Base-by-base conservation (phyloP, 2,797 vertebrate species). In the Crocodylus rhombifer region DNA sequence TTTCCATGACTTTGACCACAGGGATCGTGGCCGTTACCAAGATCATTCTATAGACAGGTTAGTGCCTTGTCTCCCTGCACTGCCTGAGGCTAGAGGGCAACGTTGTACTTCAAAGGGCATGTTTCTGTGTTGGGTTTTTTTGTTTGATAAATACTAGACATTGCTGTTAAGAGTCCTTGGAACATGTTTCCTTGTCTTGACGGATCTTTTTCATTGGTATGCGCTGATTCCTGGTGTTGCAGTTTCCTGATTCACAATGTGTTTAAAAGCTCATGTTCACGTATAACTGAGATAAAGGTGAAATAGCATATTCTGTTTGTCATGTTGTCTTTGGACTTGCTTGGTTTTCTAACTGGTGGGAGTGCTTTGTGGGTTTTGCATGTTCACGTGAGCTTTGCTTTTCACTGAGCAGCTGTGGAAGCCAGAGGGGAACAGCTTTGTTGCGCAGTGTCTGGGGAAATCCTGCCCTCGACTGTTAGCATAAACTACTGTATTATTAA, bases 1-100 rank as follows among this genome's bases (percentile, higher is more conserved):
- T 25, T 99, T 99, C 97, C 99, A 99, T 15, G 99, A 99, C 97
- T 99, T 99, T 1, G 99, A 99, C 87, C 99, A 99, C 95, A 96
- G 99, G 91, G 99, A 99, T 26, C 98, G 99, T 2, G 98, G 98
- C 26, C 98, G 99, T 36, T 99, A 98, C 91, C 98, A 99, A 57
- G 99, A 99, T n/a, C 98, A 99, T 87, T 94, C 98, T 1, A 95
- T 98, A 74, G 99, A 99, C 97, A 98, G 99, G 98, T 98, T 63
- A 87, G 96, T 92, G 33, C 36, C 26, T 26, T 6, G 4, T 18
- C 36, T 91, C n/a, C 33, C 6, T 30, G 2, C 28, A 4, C 25
- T 92, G 58, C 51, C 26, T 79, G 51, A 69, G 77, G 71, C 14
- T 2, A 1, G 17, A 80, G 26, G 17, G 28, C 73, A 77, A 3